These are phyloP conservation scores for Siphlonurus alternatus DNA, from an alignment of 2,888 invertebrate species.

Conservation along the genomic window DNA sequence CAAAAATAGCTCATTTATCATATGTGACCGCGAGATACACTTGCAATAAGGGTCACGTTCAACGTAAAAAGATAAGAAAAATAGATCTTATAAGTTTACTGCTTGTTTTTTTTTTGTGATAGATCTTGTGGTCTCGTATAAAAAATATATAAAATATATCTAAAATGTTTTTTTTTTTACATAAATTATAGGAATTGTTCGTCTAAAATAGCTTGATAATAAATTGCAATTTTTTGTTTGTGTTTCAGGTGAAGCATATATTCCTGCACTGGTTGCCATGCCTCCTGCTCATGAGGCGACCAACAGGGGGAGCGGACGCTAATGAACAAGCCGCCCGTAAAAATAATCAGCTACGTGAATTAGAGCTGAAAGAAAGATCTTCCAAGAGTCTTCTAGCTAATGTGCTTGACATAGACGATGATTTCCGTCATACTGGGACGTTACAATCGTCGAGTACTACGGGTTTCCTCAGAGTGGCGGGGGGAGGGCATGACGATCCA, in stretches of 20 bases:
- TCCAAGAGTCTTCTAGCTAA: conserved; percentile 92
- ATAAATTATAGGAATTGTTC: no score
- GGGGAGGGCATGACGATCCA: conserved; percentile 21
- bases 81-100: no score
- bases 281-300: conserved; percentile 83
- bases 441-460: conserved; percentile 31
- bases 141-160: no score
- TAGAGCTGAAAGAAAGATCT: conserved; percentile 78
- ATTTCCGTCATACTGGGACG: conserved; percentile 63
- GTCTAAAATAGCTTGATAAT: no score
- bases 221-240: no score
- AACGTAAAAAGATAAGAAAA: no score
- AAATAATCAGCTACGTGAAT: conserved; percentile 61
- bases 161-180: no score
- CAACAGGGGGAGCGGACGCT: conserved; percentile 31
- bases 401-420: conserved; percentile 94
- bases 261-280: conserved; percentile 97
- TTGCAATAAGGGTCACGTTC: no score
- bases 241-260: conserved; percentile 64
- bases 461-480: conserved; percentile 21
- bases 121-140: no score
- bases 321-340: conserved; percentile 44
- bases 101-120: no score
- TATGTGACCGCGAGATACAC: no score
- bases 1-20: no score